A percentile compares a stretch with the other conserved stretches of the same genome.
Evolutionary conservation across 1,140 invertebrate species (phyloP).

Genomic region (Rhyzopertha dominica): DNA sequence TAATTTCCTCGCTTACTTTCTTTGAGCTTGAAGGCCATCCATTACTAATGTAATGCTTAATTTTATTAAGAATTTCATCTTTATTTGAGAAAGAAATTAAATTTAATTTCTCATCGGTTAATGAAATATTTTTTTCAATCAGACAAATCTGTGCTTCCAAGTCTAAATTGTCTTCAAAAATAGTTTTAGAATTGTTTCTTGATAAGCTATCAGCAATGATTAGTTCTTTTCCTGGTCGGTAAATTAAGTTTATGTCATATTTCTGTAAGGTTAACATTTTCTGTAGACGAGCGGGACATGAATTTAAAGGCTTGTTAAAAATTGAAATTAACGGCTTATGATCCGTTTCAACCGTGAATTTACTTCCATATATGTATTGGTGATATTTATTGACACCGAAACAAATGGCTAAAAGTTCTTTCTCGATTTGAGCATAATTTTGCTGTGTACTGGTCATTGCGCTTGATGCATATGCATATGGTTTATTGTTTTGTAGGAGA

Average conservation of each 20-base stretch:
- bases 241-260: constrained; percentile 24
- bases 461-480: constrained; percentile 36
- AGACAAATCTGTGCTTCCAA: constrained; percentile 17
- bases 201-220: constrained; percentile 40
- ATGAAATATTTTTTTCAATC: constrained; percentile 13
- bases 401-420: constrained; percentile 16
- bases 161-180: constrained; percentile 11
- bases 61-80: constrained; percentile 7
- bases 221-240: constrained; percentile 28
- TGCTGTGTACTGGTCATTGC: constrained; percentile 38
- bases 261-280: constrained; percentile 24
- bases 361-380: constrained; percentile 27
- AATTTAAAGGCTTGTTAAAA: constrained; percentile 22
- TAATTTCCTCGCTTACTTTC: constrained; percentile 8
- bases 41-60: constrained; percentile 10
- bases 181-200: constrained; percentile 11
- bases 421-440: constrained; percentile 26
- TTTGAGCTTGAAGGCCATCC: constrained; percentile 10
- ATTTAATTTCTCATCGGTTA: constrained; percentile 7
- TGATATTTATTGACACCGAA: constrained; percentile 19
- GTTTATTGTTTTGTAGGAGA: constrained; percentile 33
- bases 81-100: constrained; percentile 10
- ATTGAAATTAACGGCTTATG: constrained; percentile 30
- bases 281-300: constrained; percentile 21
- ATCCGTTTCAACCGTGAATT: constrained; percentile 20